phyloP scores from a whole-genome alignment of 2,888 invertebrate genomes.

The Mechanitis messenoides region DNA sequence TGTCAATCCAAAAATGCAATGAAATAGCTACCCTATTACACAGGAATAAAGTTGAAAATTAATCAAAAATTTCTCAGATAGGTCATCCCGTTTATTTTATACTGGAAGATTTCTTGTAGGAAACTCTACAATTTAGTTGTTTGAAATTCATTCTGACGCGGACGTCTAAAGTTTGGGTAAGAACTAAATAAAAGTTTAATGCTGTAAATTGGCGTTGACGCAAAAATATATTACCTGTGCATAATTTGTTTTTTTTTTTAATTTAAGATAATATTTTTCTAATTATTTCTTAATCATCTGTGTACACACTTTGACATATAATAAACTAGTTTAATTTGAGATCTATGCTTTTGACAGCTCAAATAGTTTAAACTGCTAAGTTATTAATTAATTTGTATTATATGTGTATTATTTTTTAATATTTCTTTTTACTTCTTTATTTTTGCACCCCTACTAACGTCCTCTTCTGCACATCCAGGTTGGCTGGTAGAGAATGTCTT shows the following conservation, averaged over 20 bases:
- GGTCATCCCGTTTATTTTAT: constrained; percentile 18
- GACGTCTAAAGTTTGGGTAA: constrained; percentile 48
- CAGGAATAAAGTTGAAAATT: constrained; percentile 23
- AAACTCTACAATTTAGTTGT: constrained; percentile 58
- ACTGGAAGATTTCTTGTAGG: constrained; percentile 52
- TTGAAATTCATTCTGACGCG: constrained; percentile 61
- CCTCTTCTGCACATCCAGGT: too few relatives aligned
- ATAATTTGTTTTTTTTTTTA: constrained; percentile 13
- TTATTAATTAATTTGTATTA: too few relatives aligned
- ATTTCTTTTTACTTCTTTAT: too few relatives aligned
- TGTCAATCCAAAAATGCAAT: constrained; percentile 14
- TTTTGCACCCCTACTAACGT: too few relatives aligned
- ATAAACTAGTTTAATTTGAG: too few relatives aligned
- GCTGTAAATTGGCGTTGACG: constrained; percentile 40
- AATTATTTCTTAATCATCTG: too few relatives aligned
- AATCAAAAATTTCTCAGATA: constrained; percentile 25
- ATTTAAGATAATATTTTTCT: background rate
- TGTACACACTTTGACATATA: too few relatives aligned
- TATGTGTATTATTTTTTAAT: too few relatives aligned
- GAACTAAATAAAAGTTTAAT: constrained; percentile 51
- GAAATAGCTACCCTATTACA: constrained; percentile 14
- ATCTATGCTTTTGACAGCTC: too few relatives aligned
- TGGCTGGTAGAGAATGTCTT: too few relatives aligned
- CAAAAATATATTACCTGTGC: constrained; percentile 24
- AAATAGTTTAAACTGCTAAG: too few relatives aligned